A percentile compares a stretch with the other conserved stretches of the same genome.
These are phyloP conservation scores for Hydrophis major DNA, from an alignment of 2,797 vertebrate genomes.

Conservation along the genomic window DNA sequence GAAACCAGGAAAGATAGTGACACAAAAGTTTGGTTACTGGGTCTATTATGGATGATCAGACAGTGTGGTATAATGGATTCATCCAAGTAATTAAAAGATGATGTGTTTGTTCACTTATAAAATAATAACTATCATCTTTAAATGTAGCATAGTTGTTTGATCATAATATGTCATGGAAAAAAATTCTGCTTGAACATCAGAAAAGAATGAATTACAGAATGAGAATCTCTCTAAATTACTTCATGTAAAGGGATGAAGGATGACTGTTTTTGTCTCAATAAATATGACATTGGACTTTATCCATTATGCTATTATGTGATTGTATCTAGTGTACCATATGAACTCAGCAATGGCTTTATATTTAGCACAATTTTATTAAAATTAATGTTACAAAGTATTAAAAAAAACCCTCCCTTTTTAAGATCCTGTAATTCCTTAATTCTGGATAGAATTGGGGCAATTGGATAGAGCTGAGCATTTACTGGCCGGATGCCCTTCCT, in stretches of 20 bases:
- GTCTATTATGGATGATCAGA: no score
- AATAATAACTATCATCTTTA: background rate
- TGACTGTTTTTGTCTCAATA: background rate
- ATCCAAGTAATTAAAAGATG: background rate
- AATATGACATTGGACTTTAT: background rate
- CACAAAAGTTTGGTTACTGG: background rate
- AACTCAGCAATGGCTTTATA: background rate
- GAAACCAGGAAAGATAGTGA: background rate
- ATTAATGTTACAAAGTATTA: background rate
- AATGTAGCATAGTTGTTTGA: background rate
- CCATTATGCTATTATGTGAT: background rate
- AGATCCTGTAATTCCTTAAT: background rate
- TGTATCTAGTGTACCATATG: background rate
- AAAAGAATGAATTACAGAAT: background rate
- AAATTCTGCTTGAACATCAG: background rate
- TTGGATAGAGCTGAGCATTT: background rate
- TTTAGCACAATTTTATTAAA: background rate
- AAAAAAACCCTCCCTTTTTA: background rate
- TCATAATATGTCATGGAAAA: background rate
- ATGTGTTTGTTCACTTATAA: background rate
- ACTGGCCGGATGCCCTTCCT: background rate
- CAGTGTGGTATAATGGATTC: background rate
- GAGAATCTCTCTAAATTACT: background rate
- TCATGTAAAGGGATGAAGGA: background rate
- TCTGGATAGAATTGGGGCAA: background rate